A percentile compares a stretch with the other conserved stretches of the same genome.
These are phyloP conservation scores for Drosophila multiciliata DNA, from an alignment of 2,888 invertebrate genomes.

Conservation along the genomic window DNA sequence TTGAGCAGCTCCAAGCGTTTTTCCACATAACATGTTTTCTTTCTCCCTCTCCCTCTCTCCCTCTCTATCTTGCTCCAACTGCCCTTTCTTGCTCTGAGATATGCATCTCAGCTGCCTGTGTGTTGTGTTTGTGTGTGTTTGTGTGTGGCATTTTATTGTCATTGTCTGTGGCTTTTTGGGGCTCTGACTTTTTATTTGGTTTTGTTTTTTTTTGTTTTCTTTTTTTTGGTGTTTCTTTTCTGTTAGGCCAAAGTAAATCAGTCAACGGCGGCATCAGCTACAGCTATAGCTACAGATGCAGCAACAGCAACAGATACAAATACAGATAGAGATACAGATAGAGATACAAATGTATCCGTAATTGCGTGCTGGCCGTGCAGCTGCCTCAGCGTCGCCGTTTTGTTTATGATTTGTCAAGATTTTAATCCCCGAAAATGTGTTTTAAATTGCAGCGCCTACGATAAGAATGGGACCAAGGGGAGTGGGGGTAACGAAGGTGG, in stretches of 20 bases:
- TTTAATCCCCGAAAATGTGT: constrained; percentile 68
- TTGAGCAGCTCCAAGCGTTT: constrained; percentile 46
- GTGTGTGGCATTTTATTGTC: constrained; percentile 64
- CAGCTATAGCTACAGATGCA: constrained; percentile 11
- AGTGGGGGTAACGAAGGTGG: not conserved
- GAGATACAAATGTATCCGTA: constrained; percentile 56
- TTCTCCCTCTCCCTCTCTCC: not conserved
- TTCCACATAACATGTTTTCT: constrained; percentile 34
- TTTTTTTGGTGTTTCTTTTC: constrained; percentile 18
- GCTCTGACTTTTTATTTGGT: constrained; percentile 14
- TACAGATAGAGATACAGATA: constrained; percentile 34
- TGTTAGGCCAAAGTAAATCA: constrained; percentile 54
- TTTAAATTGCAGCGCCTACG: constrained; percentile 70
- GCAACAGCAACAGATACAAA: constrained; percentile 9
- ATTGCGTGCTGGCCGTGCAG: constrained; percentile 44
- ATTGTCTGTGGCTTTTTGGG: constrained; percentile 41
- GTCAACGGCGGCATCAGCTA: constrained; percentile 33
- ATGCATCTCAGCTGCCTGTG: constrained; percentile 60
- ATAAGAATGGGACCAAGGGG: constrained; percentile 40
- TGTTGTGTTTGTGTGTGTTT: constrained; percentile 30
- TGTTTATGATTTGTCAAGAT: constrained; percentile 80
- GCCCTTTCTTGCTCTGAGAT: constrained; percentile 34
- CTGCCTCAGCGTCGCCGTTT: constrained; percentile 53
- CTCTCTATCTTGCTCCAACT: not conserved
- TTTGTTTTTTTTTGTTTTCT: constrained; percentile 3